A percentile compares a stretch with the other conserved stretches of the same genome.
Evolutionary conservation across 2,888 invertebrate species (phyloP).

Genomic region (Xylocampa areola): DNA sequence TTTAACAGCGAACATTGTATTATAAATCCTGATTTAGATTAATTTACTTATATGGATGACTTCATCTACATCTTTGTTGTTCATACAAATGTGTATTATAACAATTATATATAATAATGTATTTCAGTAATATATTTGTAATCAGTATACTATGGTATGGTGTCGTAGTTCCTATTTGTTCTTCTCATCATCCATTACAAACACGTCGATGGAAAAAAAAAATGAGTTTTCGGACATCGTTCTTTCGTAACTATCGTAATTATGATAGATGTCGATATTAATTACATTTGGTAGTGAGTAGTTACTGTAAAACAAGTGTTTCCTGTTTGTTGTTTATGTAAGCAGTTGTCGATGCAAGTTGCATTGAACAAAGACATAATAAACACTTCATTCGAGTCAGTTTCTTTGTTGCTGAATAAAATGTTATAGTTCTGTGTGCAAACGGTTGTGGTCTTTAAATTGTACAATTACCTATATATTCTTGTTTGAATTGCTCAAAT

Average conservation of each 20-base stretch:
- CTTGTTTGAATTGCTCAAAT: slow-evolving; percentile 29
- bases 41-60: too few species aligned
- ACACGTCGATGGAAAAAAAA: background rate
- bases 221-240: background rate
- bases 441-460: slow-evolving; percentile 44
- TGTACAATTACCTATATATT: slow-evolving; percentile 50
- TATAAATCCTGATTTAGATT: too few species aligned
- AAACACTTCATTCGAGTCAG: slow-evolving; percentile 60
- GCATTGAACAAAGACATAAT: slow-evolving; percentile 66
- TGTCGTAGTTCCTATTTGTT: too few species aligned
- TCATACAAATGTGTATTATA: too few species aligned
- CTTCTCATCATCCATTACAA: background rate
- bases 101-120: too few species aligned
- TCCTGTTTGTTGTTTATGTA: slow-evolving; percentile 66
- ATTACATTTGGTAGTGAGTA: slow-evolving; percentile 37
- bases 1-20: too few species aligned
- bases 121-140: too few species aligned
- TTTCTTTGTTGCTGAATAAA: slow-evolving; percentile 69
- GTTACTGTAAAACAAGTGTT: slow-evolving; percentile 58
- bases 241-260: slow-evolving; percentile 17
- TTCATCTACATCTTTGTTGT: too few species aligned
- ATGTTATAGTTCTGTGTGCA: slow-evolving; percentile 59
- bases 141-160: too few species aligned
- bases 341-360: slow-evolving; percentile 54
- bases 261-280: slow-evolving; percentile 43